Percentiles rank a stretch among this genome's conserved stretches.
Evolutionary conservation across 2,113 vertebrate genomes (phyloP).

Genomic region (Chaetops frenatus): DNA sequence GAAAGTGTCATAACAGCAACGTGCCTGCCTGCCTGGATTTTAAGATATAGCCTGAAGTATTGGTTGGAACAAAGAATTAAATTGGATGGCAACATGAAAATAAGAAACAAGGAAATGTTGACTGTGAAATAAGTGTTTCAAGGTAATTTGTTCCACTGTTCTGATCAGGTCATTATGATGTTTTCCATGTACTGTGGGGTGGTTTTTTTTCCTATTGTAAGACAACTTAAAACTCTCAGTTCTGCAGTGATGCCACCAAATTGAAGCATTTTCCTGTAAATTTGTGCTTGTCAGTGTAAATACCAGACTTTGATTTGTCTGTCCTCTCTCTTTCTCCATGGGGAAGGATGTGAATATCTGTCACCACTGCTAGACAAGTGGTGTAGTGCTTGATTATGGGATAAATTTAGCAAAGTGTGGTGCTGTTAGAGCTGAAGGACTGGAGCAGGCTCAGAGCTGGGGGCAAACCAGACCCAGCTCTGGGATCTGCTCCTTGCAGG

Average conservation of each 20-base stretch:
- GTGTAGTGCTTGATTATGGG: not conserved
- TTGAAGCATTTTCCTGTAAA: not conserved
- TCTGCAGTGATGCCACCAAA: not conserved
- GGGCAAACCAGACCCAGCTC: not conserved
- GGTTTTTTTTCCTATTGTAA: not conserved
- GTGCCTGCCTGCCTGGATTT: not conserved
- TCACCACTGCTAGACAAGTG: not conserved
- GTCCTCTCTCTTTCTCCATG: not conserved
- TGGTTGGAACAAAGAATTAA: not conserved
- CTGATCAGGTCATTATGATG: not conserved
- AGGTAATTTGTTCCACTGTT: conserved; percentile 2
- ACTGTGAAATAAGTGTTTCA: conserved; percentile 20
- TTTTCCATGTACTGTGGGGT: not conserved
- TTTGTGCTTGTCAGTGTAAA: not conserved
- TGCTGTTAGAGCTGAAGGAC: not conserved
- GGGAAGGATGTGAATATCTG: not conserved
- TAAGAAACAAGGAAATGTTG: not conserved
- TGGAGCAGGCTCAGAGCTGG: not conserved
- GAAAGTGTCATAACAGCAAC: not conserved
- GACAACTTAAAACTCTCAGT: not conserved
- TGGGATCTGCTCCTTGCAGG: not conserved
- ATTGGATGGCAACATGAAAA: not conserved
- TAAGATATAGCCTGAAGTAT: not conserved
- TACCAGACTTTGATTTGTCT: conserved; percentile 6
- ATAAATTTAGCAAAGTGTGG: not conserved